Evolutionary conservation across 2,797 vertebrate genomes (phyloP).

Genomic region (Acomys russatus): DNA sequence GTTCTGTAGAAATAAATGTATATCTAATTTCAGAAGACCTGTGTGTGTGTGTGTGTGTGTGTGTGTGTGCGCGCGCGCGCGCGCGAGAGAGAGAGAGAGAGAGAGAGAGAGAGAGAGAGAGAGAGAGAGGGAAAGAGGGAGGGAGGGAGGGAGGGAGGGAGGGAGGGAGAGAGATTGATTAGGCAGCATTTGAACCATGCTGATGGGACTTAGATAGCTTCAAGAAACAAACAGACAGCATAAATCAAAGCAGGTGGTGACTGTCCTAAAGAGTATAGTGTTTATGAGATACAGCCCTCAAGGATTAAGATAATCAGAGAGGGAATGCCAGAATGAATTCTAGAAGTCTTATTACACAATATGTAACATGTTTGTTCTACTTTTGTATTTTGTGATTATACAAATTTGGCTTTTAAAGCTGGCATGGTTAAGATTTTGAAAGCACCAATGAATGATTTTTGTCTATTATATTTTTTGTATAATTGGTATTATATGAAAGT

Average conservation of each 20-base stretch:
- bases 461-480: too few relatives aligned
- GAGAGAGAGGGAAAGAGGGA: too few relatives aligned
- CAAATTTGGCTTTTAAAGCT: not conserved
- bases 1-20: conserved; percentile 3
- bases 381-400: conserved; percentile 50
- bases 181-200: not conserved
- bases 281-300: not conserved
- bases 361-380: conserved; percentile 33
- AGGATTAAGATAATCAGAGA: conserved; percentile 45
- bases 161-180: too few relatives aligned
- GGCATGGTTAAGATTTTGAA: not conserved
- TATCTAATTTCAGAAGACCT: too few relatives aligned
- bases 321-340: conserved; percentile 15
- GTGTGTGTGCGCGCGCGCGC: not conserved
- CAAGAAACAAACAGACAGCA: not conserved
- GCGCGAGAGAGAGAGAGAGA: not conserved
- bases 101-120: too few relatives aligned
- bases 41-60: not conserved
- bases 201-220: not conserved
- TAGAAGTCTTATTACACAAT: conserved; percentile 26
- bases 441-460: not conserved
- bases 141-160: too few relatives aligned
- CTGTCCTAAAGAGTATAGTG: not conserved
- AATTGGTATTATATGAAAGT: too few relatives aligned
- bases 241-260: not conserved